Conservation (phyloP, 2,888 invertebrate species). For the Eulithis testata region DNA sequence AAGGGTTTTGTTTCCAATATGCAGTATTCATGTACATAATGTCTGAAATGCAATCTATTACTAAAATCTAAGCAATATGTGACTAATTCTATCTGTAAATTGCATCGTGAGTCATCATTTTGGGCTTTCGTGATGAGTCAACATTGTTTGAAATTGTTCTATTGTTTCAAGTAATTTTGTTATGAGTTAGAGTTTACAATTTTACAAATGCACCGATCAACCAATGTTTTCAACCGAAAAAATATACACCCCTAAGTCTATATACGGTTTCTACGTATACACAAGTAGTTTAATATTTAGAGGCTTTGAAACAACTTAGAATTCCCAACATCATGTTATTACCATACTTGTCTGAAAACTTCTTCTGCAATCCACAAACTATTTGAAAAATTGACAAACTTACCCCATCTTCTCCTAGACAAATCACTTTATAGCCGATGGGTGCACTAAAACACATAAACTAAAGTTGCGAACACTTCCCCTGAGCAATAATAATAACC, state of each 20-base stretch:
- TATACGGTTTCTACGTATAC: too few relatives aligned
- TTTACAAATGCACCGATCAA: too few relatives aligned
- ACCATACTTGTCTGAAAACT: slow-evolving; percentile 6
- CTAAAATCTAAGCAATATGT: too few relatives aligned
- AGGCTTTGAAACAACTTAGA: not conserved
- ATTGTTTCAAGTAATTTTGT: too few relatives aligned
- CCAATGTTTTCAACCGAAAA: too few relatives aligned
- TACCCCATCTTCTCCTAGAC: slow-evolving; percentile 51
- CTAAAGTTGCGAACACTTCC: slow-evolving; percentile 62
- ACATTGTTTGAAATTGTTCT: not conserved
- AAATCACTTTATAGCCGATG: slow-evolving; percentile 74
- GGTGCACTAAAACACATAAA: slow-evolving; percentile 65
- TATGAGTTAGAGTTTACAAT: too few relatives aligned
- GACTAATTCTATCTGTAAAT: too few relatives aligned
- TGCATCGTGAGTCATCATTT: not conserved
- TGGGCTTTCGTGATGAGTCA: slow-evolving; percentile 2
- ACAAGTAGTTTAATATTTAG: too few relatives aligned
- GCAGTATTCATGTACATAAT: too few relatives aligned
- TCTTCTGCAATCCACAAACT: slow-evolving; percentile 22
- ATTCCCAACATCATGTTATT: slow-evolving; percentile 6
- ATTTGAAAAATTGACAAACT: slow-evolving; percentile 40
- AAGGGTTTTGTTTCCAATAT: too few relatives aligned
- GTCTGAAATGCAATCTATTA: too few relatives aligned
- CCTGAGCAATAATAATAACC: slow-evolving; percentile 74
- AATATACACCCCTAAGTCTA: too few relatives aligned